Conservation (phyloP, 1,140 invertebrate species). For the Vollenhovia emeryi region DNA sequence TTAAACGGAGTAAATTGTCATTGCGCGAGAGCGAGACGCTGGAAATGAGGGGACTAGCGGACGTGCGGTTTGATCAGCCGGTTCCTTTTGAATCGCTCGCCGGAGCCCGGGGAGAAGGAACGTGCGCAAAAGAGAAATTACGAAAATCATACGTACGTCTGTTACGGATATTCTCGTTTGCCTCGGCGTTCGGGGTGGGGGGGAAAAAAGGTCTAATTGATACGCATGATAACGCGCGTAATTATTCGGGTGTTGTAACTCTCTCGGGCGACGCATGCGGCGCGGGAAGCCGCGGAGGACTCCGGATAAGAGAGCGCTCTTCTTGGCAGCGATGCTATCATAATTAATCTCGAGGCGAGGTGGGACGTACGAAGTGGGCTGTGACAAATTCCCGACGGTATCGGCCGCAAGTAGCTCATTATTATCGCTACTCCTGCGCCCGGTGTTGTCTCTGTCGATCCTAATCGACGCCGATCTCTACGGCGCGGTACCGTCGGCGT, state of each 20-base stretch:
- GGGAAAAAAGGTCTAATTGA: constrained; percentile 10
- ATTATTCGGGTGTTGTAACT: constrained; percentile 4
- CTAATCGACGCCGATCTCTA: constrained; percentile 63
- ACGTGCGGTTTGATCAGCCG: neutral
- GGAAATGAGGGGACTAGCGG: neutral
- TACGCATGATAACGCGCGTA: constrained; percentile 27
- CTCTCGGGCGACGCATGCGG: neutral
- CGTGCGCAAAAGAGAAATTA: neutral
- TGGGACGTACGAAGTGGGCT: constrained; percentile 34
- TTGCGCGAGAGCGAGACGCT: neutral
- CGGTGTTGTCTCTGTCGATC: constrained; percentile 58
- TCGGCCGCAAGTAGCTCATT: constrained; percentile 54
- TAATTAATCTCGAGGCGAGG: constrained; percentile 46
- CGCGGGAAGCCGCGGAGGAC: neutral
- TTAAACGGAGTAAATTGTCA: constrained; percentile 16
- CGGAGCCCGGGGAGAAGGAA: neutral
- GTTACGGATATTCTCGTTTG: constrained; percentile 10
- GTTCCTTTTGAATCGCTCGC: neutral
- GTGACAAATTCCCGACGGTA: constrained; percentile 64
- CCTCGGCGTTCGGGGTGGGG: neutral
- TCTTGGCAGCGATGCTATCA: constrained; percentile 25
- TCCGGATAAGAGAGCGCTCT: neutral
- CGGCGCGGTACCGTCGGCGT: constrained; percentile 8
- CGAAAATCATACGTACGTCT: constrained; percentile 8
- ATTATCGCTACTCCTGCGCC: constrained; percentile 48